phyloP scores from a whole-genome alignment of 2,113 vertebrate species.

The Bathybates hornii region DNA sequence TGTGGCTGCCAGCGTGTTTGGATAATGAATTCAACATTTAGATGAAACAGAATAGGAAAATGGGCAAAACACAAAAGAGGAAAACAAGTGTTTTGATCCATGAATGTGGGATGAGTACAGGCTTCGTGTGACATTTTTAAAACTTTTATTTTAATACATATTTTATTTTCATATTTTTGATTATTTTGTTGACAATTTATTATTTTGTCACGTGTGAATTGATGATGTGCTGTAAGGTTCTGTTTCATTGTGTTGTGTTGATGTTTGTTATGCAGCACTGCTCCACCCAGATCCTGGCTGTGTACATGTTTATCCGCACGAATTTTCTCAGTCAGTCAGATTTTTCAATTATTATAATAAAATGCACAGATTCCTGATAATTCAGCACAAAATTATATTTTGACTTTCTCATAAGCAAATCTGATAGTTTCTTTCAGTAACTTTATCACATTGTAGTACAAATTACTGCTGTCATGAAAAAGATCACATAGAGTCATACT shows the following conservation, averaged over 20 bases:
- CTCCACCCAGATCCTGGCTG: not conserved
- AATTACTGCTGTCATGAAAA: not conserved
- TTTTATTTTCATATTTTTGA: not conserved
- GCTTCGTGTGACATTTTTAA: not conserved
- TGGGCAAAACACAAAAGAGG: not conserved
- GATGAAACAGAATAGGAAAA: constrained; percentile 34
- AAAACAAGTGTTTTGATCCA: not conserved
- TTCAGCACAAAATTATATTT: not conserved
- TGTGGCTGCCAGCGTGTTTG: not conserved
- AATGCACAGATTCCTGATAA: not conserved
- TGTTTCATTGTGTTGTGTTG: not conserved
- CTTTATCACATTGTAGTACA: not conserved
- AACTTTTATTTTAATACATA: not conserved
- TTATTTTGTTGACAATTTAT: not conserved
- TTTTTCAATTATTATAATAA: not conserved
- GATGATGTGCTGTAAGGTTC: not conserved
- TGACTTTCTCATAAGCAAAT: not conserved
- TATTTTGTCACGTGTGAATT: not conserved
- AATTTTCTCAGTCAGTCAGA: rapidly evolving
- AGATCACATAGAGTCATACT: not conserved
- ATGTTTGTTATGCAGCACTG: not conserved
- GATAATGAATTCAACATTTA: not conserved
- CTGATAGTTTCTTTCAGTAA: not conserved
- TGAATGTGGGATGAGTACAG: not conserved
- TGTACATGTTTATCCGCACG: not conserved